These are phyloP conservation scores for Pseudomyrmex cubaensis DNA, from an alignment of 1,140 invertebrate species.

Conservation along the genomic window DNA sequence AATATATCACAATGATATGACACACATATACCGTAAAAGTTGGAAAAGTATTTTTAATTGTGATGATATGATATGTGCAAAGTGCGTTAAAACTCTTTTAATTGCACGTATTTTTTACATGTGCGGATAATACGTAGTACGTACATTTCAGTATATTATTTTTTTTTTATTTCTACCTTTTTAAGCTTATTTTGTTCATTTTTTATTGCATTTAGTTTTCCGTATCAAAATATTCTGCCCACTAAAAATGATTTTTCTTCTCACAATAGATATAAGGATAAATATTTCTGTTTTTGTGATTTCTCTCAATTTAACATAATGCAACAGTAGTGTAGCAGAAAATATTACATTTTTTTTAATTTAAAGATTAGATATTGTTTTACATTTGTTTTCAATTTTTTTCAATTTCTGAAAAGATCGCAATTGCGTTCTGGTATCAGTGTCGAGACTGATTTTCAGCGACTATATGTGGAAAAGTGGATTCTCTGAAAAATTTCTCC, in stretches of 20 bases:
- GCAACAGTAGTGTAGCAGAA: neutral
- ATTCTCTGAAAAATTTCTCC: constrained; percentile 24
- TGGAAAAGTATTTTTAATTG: neutral
- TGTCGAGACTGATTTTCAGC: constrained; percentile 17
- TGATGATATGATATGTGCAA: neutral
- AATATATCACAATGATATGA: neutral
- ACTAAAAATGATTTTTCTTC: neutral
- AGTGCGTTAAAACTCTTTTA: neutral
- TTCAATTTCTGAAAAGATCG: constrained; percentile 28
- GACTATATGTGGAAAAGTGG: constrained; percentile 25
- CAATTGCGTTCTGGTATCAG: constrained; percentile 1
- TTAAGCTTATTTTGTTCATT: constrained; percentile 6
- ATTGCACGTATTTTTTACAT: neutral
- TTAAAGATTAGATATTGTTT: neutral
- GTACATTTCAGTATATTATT: no score
- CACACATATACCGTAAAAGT: neutral
- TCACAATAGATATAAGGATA: neutral
- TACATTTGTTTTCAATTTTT: neutral
- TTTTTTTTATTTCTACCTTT: neutral
- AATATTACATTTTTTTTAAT: neutral
- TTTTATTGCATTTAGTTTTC: constrained; percentile 1
- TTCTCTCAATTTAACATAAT: constrained; percentile 4
- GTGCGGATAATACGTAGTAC: no score
- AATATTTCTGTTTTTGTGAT: constrained; percentile 8
- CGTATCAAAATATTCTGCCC: neutral